phyloP scores from a whole-genome alignment of 2,888 invertebrate genomes.

The Agapostemon virescens region DNA sequence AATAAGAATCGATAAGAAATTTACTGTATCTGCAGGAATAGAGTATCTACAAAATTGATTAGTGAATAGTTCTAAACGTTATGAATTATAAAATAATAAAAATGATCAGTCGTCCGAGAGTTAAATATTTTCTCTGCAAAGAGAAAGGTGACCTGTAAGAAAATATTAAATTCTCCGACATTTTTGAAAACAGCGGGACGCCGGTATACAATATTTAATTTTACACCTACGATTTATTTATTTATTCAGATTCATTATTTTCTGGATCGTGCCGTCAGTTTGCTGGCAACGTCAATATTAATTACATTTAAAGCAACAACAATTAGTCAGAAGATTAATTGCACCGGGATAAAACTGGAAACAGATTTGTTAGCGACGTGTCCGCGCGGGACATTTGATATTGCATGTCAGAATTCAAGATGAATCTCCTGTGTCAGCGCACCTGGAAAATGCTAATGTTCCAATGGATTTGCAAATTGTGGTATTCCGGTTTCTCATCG shows the following conservation, averaged over 20 bases:
- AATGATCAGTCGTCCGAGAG: no score
- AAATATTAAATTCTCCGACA: no score
- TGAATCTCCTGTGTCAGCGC: constrained; percentile 10
- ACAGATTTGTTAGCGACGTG: background rate
- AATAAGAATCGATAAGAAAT: no score
- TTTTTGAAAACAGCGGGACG: no score
- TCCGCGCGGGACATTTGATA: constrained; percentile 9
- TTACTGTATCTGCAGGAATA: no score
- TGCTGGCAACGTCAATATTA: background rate
- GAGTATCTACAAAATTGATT: no score
- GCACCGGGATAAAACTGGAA: background rate
- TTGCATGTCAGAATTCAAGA: constrained; percentile 17
- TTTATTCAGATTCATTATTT: background rate
- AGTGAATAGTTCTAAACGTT: no score
- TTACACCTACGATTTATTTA: background rate
- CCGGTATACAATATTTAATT: no score
- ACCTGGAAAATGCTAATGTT: constrained; percentile 41
- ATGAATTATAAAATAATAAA: no score
- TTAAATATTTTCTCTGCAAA: no score
- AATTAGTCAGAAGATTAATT: background rate
- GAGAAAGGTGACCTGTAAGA: no score
- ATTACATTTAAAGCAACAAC: background rate
- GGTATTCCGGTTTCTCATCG: constrained; percentile 34
- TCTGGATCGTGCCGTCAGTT: background rate
- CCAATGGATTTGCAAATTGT: constrained; percentile 48